A percentile compares a stretch with the other conserved stretches of the same genome.
Evolutionary conservation across 2,888 invertebrate genomes (phyloP).

Genomic region (Hedychridium roseum): DNA sequence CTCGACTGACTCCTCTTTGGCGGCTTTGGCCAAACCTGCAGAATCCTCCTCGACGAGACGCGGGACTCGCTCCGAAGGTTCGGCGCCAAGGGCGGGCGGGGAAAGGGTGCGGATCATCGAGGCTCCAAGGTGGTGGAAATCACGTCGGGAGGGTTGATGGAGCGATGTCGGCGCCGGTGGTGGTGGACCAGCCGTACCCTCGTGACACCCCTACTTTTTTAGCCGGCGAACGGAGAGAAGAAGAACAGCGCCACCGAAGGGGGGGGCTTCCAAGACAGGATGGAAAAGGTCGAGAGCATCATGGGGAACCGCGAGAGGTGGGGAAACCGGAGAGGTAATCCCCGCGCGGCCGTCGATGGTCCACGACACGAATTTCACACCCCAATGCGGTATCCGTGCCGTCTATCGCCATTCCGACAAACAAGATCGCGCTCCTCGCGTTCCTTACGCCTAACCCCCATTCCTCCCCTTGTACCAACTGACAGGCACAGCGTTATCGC

Average conservation of each 20-base stretch:
- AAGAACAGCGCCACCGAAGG: conserved; percentile 27
- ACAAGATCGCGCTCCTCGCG: conserved; percentile 28
- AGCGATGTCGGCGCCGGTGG: conserved; percentile 12
- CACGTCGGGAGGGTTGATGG: conserved; percentile 30
- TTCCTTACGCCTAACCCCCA: too few relatives aligned
- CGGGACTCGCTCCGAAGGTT: conserved; percentile 30
- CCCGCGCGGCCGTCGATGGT: conserved; percentile 45
- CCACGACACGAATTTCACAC: conserved; percentile 41
- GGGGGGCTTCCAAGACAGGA: conserved; percentile 36
- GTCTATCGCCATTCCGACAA: conserved; percentile 30
- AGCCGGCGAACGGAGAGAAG: conserved; percentile 38
- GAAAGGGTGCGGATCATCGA: conserved; percentile 31
- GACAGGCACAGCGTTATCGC: too few relatives aligned
- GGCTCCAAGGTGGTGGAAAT: conserved; percentile 31
- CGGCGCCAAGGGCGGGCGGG: conserved; percentile 31
- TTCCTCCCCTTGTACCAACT: too few relatives aligned
- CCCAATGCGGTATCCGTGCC: conserved; percentile 47
- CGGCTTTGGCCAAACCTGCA: conserved; percentile 61
- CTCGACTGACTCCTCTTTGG: conserved; percentile 52
- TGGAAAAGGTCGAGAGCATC: conserved; percentile 38
- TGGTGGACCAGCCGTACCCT: conserved; percentile 11
- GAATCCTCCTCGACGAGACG: conserved; percentile 45
- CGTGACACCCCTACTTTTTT: conserved; percentile 23
- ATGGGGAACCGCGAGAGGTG: conserved; percentile 35
- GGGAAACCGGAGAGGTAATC: conserved; percentile 46